Evolutionary conservation across 1,140 invertebrate species (phyloP), one percentile per base, ranked within the genome.

Genomic region (Drosophila sp.): DNA sequence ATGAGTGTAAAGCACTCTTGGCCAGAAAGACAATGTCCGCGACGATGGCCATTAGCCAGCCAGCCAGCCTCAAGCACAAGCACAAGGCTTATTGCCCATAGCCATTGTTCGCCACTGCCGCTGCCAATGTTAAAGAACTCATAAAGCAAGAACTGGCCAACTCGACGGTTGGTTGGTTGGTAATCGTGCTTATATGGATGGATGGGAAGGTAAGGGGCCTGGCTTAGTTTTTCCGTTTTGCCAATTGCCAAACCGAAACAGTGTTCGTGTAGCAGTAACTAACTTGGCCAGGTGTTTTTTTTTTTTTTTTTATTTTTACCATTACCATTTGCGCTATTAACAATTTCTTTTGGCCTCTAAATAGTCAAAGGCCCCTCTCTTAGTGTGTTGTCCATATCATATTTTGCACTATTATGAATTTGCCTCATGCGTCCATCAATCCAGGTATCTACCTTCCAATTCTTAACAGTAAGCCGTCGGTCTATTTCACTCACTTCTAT

Each of bases 301-400:
- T 45, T 41, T 61, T 14, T 56, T 40, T 50, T 59, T 29, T 51
- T 61, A 40, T 21, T 16, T 53, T 72, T 65, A 58, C 53, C 61
- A 83, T 83, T 87, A 83, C 76, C 72, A 83, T 79, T 82, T 82
- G 58, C 54, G 80, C 80, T 79, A 79, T 84, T 84, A 84, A 84
- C 76, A 79, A 82, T 89, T 89, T 89, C 76, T 87, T 86, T 82
- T 82, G 83, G 75, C 66, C 71, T 74, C 41, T 59, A 72, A 70
- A 51, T 50, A 67, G 63, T 40, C 62, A 25, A n/a, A 32, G 36
- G 25, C 27, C 34, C 7, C 29, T 29, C 36, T 29, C 27, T 36
- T 14, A 18, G 32, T 62, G 29, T 66, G 70, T 82, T 48, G 48
- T 34, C 7, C 18, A 54, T 72, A 58, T 72, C 66, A 79, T 62